A percentile compares a stretch with the other conserved stretches of the same genome.
Conservation (phyloP, 64 coral and sea anemone species). For the Montipora efflorescens region DNA sequence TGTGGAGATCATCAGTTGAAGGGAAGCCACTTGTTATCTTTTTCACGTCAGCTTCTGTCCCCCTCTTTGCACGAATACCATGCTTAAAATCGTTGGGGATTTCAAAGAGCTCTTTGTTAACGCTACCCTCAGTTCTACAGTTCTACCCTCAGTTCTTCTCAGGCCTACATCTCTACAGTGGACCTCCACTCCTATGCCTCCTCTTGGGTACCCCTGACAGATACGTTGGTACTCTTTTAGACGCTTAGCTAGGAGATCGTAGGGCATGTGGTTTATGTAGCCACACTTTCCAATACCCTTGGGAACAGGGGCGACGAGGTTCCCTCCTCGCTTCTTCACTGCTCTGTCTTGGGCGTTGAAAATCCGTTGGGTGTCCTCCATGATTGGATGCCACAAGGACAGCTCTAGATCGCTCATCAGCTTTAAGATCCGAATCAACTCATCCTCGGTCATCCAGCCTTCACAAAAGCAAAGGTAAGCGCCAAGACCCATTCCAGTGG, state of each 20-base stretch:
- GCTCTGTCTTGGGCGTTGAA: slow-evolving; percentile 34
- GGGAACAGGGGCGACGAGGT: slow-evolving; percentile 72
- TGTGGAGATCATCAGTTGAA: no score
- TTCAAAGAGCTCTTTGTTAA: slow-evolving; percentile 11
- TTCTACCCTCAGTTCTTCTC: no score
- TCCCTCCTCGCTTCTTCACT: slow-evolving; percentile 71
- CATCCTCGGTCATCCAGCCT: slow-evolving; percentile 54
- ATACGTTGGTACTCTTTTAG: slow-evolving; percentile 69
- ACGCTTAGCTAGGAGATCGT: slow-evolving; percentile 43
- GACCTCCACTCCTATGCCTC: slow-evolving; percentile 64
- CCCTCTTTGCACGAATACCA: not conserved
- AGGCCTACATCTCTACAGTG: slow-evolving; percentile 82
- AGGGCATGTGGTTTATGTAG: slow-evolving; percentile 66
- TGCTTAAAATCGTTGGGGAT: no score
- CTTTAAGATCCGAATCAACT: slow-evolving; percentile 74
- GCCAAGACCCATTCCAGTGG: slow-evolving; percentile 82
- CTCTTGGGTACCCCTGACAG: slow-evolving; percentile 64
- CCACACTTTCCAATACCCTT: slow-evolving; percentile 82
- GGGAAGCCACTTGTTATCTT: no score
- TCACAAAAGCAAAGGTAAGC: slow-evolving; percentile 77
- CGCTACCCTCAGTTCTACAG: slow-evolving; percentile 19
- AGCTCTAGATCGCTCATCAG: slow-evolving; percentile 67
- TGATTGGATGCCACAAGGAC: slow-evolving; percentile 82
- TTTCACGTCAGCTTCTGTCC: no score
- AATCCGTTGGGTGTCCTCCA: slow-evolving; percentile 47